A percentile compares a stretch with the other conserved stretches of the same genome.
These are phyloP conservation scores for Fulmarus glacialis DNA, from an alignment of 2,113 vertebrate species.

Conservation along the genomic window DNA sequence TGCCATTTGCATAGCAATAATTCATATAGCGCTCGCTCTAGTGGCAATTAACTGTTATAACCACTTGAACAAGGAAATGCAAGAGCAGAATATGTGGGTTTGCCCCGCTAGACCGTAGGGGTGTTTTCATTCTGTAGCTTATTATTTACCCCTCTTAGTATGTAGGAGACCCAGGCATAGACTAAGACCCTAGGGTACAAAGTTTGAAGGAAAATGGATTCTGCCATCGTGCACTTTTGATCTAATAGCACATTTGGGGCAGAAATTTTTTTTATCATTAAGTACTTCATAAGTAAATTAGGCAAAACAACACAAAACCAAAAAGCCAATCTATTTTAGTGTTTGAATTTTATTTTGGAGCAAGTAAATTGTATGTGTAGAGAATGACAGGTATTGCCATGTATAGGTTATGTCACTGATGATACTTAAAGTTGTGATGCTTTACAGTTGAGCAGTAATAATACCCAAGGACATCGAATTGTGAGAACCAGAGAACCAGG, in stretches of 20 bases:
- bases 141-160: background rate
- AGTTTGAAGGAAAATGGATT: background rate
- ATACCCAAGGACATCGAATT: background rate
- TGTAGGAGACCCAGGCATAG: background rate
- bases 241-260: background rate
- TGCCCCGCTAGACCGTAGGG: accelerated
- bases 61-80: background rate
- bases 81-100: background rate
- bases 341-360: background rate
- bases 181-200: background rate
- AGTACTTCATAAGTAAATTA: background rate
- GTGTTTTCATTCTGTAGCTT: background rate
- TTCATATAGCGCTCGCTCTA: background rate
- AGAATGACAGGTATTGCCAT: background rate
- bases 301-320: background rate
- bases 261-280: background rate
- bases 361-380: background rate
- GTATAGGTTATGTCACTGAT: background rate
- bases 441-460: background rate
- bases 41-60: background rate
- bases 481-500: background rate
- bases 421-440: background rate
- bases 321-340: background rate
- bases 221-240: background rate
- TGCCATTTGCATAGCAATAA: background rate